Evolutionary conservation across 2,888 invertebrate genomes (phyloP).

Genomic region (Pteria penguin): DNA sequence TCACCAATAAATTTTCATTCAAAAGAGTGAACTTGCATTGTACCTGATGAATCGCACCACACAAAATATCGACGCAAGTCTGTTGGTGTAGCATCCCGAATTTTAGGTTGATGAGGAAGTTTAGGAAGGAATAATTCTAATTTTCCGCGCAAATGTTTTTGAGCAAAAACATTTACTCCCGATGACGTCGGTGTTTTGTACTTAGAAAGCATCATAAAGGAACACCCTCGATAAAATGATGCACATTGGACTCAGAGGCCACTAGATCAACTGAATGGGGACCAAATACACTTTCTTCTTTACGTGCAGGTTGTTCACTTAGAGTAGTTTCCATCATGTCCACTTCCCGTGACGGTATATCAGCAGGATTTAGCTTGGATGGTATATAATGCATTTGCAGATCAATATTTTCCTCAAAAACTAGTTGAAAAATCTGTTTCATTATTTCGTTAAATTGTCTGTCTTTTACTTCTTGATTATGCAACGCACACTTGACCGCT

Average conservation of each 20-base stretch:
- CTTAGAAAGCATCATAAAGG: constrained; percentile 31
- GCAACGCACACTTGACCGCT: constrained; percentile 20
- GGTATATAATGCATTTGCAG: constrained; percentile 38
- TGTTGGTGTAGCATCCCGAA: neutral
- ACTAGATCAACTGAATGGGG: constrained; percentile 42
- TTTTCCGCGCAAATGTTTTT: neutral
- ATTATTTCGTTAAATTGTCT: constrained; percentile 14
- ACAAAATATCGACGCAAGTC: constrained; percentile 1
- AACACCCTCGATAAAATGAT: neutral
- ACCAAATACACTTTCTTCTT: constrained; percentile 26
- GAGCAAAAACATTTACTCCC: constrained; percentile 44
- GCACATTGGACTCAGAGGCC: constrained; percentile 40
- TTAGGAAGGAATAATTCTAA: neutral
- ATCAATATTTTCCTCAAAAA: constrained; percentile 25
- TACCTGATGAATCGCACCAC: constrained; percentile 2
- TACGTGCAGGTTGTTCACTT: constrained; percentile 10
- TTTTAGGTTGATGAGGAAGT: neutral
- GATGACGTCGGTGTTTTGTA: constrained; percentile 22
- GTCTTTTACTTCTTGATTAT: constrained; percentile 16
- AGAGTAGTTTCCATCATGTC: constrained; percentile 26
- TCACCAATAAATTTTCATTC: neutral
- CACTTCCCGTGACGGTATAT: constrained; percentile 15
- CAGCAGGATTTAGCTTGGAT: constrained; percentile 22
- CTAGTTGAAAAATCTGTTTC: constrained; percentile 1
- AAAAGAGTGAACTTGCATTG: neutral